Evolutionary conservation across 2,113 vertebrate genomes (phyloP), one percentile per base, ranked within the genome.

Genomic region (Pelusios castaneus): DNA sequence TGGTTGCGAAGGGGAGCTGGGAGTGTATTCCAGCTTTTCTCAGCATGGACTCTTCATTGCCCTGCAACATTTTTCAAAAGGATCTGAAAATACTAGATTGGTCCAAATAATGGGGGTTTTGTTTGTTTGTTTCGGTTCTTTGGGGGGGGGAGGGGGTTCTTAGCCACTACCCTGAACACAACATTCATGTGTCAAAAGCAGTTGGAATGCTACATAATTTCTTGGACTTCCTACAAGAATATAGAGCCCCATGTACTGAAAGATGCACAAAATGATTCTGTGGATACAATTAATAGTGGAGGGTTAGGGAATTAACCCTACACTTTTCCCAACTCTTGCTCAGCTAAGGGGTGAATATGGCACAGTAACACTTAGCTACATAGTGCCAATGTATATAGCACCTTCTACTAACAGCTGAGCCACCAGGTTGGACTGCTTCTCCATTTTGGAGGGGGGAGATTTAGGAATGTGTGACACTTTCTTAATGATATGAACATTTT

Each of bases 181-280:
- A n/a, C 78, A 6, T 47, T 80, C 58, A 86, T 31, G 5, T 27
- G 7, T 80, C 83, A 31, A 10, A 75, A 43, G 70, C 21, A 70
- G 14, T 27, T 67, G 34, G 60, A n/a, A 67, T n/a, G 60, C 60
- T 16, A 88, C 19, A 38, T 54, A 89, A 89, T 31, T 52, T 45
- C 63, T 89, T 88, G 49, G 21, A 45, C 86, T 92, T 82, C 67
- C 56, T 82, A 80, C 56, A 51, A 89, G 52, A 93, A 89, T 55
- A n/a, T 47, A 92, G 86, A 2, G 1, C 80, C 25, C 81, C 63
- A 91, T 75, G 52, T 81, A 89, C 45, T 94, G 75, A 83, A 90
- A 88, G 67, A 82, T n/a, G 92, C n/a, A 52, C 47, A n/a, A 77
- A 85, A 58, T 90, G 80, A 89, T 87, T 89, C 89, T 58, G 25